phyloP scores from a whole-genome alignment of 2,113 vertebrate genomes.

The Micromys minutus region DNA sequence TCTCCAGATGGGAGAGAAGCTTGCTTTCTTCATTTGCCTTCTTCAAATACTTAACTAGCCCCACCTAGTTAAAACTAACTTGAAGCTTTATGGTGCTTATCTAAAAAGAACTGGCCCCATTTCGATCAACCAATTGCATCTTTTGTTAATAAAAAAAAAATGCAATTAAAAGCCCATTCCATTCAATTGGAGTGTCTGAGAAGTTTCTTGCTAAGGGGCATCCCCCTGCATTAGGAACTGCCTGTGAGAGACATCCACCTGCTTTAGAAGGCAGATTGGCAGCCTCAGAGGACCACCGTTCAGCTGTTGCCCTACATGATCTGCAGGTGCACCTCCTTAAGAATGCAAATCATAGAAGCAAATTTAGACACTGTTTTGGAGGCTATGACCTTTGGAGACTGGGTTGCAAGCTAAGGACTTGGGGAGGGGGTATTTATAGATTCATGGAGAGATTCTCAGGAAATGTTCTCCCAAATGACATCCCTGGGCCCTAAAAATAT shows the following conservation, averaged over 20 bases:
- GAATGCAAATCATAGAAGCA: constrained; percentile 69
- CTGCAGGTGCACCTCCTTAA: constrained; percentile 74
- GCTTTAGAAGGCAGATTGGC: background rate
- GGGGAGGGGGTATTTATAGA: constrained; percentile 53
- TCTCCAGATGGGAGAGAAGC: background rate
- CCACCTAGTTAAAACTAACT: constrained; percentile 25
- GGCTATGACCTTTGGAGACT: constrained; percentile 67
- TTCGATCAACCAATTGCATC: constrained; percentile 6
- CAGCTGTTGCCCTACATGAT: constrained; percentile 12
- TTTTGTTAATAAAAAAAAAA: constrained; percentile 48
- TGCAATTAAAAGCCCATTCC: constrained; percentile 32
- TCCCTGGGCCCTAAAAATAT: background rate
- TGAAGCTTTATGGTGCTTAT: constrained; percentile 45
- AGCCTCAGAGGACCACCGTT: background rate
- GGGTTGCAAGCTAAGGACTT: constrained; percentile 33
- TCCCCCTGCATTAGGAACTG: constrained; percentile 42
- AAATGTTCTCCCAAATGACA: background rate
- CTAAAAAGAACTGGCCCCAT: background rate
- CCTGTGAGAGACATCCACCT: constrained; percentile 53
- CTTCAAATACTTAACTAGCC: constrained; percentile 9
- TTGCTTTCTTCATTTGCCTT: background rate
- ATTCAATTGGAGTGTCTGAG: background rate
- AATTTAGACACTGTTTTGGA: constrained; percentile 76
- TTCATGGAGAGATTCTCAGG: background rate
- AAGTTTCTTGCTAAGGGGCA: constrained; percentile 36